These are phyloP conservation scores for Rhea americana DNA, from an alignment of 2,113 vertebrate species.

Conservation along the genomic window DNA sequence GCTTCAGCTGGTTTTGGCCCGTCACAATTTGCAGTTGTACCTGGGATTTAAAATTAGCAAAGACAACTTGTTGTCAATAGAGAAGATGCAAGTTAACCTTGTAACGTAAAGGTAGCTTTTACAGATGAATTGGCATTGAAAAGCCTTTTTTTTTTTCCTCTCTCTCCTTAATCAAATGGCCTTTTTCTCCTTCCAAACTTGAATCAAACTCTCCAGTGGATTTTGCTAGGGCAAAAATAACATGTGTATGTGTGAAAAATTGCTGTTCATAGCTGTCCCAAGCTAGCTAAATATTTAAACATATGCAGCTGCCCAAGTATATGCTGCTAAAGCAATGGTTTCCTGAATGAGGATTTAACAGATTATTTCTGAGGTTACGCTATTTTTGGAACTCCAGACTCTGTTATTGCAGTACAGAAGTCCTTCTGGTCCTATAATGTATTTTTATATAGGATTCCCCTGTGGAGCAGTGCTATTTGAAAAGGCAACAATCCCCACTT, in stretches of 20 bases:
- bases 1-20: neutral
- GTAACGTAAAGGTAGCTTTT: neutral
- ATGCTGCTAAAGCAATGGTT: neutral
- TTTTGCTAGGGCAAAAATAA: neutral
- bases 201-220: neutral
- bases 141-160: neutral
- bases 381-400: neutral
- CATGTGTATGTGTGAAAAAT: neutral
- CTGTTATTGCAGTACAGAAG: fast-evolving
- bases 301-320: neutral
- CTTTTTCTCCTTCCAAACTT: neutral
- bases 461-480: neutral
- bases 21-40: neutral
- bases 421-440: neutral
- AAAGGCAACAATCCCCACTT: neutral
- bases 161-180: neutral
- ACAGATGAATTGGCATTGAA: neutral
- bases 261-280: neutral
- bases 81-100: neutral
- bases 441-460: neutral
- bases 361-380: neutral
- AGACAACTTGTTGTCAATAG: neutral
- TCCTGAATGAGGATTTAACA: neutral
- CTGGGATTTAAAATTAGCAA: neutral
- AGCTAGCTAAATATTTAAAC: neutral